A percentile compares a stretch with the other conserved stretches of the same genome.
Conservation (phyloP, 2,888 invertebrate genomes). For the Dichetophora obliterata region DNA sequence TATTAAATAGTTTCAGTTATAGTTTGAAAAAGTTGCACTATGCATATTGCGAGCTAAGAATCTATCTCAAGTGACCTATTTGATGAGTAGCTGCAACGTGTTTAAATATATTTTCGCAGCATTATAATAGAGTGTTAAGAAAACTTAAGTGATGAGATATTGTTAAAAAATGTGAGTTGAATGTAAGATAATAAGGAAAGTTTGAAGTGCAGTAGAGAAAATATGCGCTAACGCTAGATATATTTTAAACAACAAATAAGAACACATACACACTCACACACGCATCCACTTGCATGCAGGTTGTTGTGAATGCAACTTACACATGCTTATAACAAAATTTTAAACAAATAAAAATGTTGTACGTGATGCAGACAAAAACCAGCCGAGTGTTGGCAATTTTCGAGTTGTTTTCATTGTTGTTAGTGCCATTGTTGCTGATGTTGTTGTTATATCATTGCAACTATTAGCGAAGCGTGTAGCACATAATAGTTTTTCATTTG, state of each 20-base stretch:
- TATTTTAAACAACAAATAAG: too few relatives aligned
- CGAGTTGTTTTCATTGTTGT: neutral
- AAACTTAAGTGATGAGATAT: slow-evolving; percentile 4
- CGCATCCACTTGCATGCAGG: neutral
- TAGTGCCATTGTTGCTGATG: slow-evolving; percentile 1
- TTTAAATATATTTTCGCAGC: neutral
- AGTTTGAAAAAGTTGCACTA: too few relatives aligned
- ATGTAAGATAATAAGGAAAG: neutral
- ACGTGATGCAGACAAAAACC: slow-evolving; percentile 25
- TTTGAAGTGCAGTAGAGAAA: neutral
- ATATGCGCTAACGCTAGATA: too few relatives aligned
- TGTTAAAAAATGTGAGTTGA: slow-evolving; percentile 20
- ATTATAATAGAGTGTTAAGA: neutral
- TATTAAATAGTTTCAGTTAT: too few relatives aligned
- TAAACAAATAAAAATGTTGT: slow-evolving; percentile 27
- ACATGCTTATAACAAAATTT: slow-evolving; percentile 25
- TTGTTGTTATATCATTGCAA: slow-evolving; percentile 16
- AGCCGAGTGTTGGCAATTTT: neutral
- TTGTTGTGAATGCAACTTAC: slow-evolving; percentile 16
- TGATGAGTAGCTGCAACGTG: neutral
- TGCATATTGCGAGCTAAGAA: too few relatives aligned
- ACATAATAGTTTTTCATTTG: slow-evolving; percentile 24
- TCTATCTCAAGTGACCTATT: neutral
- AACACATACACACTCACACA: neutral
- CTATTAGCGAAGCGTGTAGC: slow-evolving; percentile 32